Evolutionary conservation across 2,113 vertebrate genomes (phyloP), one percentile per base, ranked within the genome.

Genomic region (Aegithalos caudatus): DNA sequence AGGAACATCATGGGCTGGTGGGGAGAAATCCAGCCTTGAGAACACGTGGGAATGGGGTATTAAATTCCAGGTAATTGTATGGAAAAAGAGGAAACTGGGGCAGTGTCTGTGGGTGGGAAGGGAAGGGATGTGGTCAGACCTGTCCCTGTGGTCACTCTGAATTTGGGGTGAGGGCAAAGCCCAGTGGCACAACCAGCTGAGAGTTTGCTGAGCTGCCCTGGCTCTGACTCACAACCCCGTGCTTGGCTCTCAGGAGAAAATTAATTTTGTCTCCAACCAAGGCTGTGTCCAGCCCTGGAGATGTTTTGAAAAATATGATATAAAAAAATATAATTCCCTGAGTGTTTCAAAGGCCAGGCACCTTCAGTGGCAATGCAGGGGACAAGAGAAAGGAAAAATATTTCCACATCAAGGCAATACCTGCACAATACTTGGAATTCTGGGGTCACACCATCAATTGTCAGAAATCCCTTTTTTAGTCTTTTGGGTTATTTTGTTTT

Each of bases 171-270:
- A 37, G 54, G 57, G 53, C 54, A 42, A 28, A 70, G 72, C 51
- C 66, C 60, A 0, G 0, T 21, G 70, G 29, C 13, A 4, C 29
- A 7, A 1, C 67, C 62, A 2, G 28, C 6, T 6, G 40, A 25
- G 81, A 15, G 31, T 12, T 5, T 6, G 45, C 54, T 37, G 78
- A 50, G 60, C 54, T 53, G 44, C 77, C 7, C 3, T 15, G 10
- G 58, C 58, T 35, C 53, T 50, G 67, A 10, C 48, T 61, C 42
- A 1, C 11, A 21, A 1, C 5, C 1, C 57, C 0, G 0, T 9
- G 38, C 86, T 21, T 44, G 70, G 37, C 53, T 40, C 7, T 58
- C 72, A 7, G 80, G 71, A 66, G 50, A 31, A 64, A 6, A 7
- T 0, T 2, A 5, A 13, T 79, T 94, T 31, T 31, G 65, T 23